Conservation (phyloP, 1,140 invertebrate species). For the Drosophila prosaltans region DNA sequence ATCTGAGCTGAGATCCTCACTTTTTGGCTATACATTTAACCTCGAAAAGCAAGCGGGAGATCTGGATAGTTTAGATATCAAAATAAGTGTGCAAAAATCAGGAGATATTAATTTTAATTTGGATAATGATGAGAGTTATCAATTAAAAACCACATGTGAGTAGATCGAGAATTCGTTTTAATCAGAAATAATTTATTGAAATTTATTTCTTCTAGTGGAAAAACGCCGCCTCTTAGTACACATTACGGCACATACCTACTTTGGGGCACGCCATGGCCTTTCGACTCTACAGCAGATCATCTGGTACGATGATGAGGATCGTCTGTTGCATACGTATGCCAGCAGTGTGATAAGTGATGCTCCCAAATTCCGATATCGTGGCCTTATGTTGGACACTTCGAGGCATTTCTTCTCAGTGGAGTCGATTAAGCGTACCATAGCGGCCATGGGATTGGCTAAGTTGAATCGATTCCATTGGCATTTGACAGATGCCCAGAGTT, state of each 20-base stretch:
- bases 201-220: slow-evolving; percentile 63
- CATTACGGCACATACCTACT: slow-evolving; percentile 88
- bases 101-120: slow-evolving; percentile 85
- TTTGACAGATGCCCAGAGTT: slow-evolving; percentile 92
- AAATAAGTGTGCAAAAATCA: slow-evolving; percentile 84
- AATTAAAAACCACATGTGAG: slow-evolving; percentile 85
- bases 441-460: slow-evolving; percentile 91
- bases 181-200: neutral
- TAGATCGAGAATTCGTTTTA: neutral
- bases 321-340: slow-evolving; percentile 85
- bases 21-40: slow-evolving; percentile 61
- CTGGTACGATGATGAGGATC: slow-evolving; percentile 88
- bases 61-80: slow-evolving; percentile 84
- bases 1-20: slow-evolving; percentile 17
- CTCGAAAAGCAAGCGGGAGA: slow-evolving; percentile 65
- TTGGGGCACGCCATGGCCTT: slow-evolving; percentile 90
- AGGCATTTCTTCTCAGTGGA: slow-evolving; percentile 89
- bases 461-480: slow-evolving; percentile 95
- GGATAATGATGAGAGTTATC: slow-evolving; percentile 90
- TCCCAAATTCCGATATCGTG: slow-evolving; percentile 87
- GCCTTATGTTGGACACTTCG: slow-evolving; percentile 90
- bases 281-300: slow-evolving; percentile 92
- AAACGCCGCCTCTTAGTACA: slow-evolving; percentile 85
- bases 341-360: slow-evolving; percentile 85
- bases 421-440: slow-evolving; percentile 88